Evolutionary conservation across 2,113 vertebrate species (phyloP).

Genomic region (Mesitornis unicolor): DNA sequence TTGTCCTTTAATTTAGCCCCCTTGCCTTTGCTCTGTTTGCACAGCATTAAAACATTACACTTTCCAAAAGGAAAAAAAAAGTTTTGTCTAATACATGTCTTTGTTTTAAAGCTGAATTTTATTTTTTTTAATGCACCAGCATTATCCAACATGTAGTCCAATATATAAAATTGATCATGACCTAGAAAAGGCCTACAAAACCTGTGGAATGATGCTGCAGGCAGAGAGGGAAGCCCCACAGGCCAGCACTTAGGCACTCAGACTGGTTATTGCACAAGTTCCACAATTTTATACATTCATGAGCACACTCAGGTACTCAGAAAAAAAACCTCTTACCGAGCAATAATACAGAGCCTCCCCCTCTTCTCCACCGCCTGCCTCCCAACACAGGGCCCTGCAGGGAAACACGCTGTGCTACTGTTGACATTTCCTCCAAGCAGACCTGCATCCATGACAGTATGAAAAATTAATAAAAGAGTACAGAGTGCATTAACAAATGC

Average conservation of each 20-base stretch:
- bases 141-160: not conserved
- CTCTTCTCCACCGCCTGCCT: not conserved
- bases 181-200: not conserved
- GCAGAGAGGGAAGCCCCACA: not conserved
- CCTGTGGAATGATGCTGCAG: not conserved
- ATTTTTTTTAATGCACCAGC: not conserved
- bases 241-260: not conserved
- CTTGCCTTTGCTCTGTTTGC: not conserved
- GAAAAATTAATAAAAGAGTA: conserved; percentile 20
- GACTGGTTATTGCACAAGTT: not conserved
- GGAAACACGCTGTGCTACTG: not conserved
- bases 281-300: not conserved
- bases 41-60: not conserved
- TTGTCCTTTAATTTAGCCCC: not conserved
- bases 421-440: not conserved
- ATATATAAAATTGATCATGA: not conserved
- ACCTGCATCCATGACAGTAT: not conserved
- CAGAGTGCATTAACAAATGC: not conserved
- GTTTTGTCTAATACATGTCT: not conserved
- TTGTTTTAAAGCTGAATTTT: not conserved
- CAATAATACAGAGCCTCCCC: not conserved
- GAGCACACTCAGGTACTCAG: not conserved
- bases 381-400: not conserved
- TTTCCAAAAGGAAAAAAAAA: not conserved
- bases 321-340: not conserved